A percentile compares a stretch with the other conserved stretches of the same genome.
Conservation (phyloP, 2,797 vertebrate species). For the Danio choprae region DNA sequence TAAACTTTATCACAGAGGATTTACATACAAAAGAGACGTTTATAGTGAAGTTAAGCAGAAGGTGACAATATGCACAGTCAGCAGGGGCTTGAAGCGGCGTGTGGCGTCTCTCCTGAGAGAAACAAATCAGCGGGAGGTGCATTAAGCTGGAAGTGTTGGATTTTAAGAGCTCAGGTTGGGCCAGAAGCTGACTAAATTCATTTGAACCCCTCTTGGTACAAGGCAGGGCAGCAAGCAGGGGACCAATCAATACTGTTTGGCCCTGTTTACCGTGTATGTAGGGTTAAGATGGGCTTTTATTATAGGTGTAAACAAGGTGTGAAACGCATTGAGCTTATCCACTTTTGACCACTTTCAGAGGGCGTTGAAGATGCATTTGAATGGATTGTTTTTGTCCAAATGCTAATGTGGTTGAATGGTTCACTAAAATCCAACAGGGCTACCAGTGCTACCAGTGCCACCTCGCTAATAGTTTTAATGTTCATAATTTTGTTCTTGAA, state of each 20-base stretch:
- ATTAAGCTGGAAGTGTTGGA: slow-evolving; percentile 13
- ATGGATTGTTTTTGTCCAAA: background rate
- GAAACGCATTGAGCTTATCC: background rate
- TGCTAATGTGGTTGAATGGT: background rate
- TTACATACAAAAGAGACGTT: slow-evolving; percentile 39
- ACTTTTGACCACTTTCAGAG: background rate
- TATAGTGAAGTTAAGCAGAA: slow-evolving; percentile 32
- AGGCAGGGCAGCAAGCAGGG: background rate
- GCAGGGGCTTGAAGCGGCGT: slow-evolving; percentile 31
- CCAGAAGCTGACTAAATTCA: slow-evolving; percentile 32
- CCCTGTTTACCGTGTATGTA: background rate
- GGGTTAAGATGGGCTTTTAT: background rate
- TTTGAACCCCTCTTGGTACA: slow-evolving; percentile 14
- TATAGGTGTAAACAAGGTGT: background rate
- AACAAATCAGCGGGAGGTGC: slow-evolving; percentile 28
- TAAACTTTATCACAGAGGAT: slow-evolving; percentile 27
- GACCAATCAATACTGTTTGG: slow-evolving; percentile 27
- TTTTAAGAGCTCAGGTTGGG: slow-evolving; percentile 16
- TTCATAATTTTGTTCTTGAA: too few species aligned
- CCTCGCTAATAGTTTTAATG: too few species aligned
- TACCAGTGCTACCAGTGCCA: too few species aligned
- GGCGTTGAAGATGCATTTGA: background rate
- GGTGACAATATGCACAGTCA: slow-evolving; percentile 24
- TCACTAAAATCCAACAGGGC: too few species aligned
- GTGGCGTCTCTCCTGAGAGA: slow-evolving; percentile 36